These are phyloP conservation scores for Karalla daura DNA, from an alignment of 2,797 vertebrate species.

Conservation along the genomic window DNA sequence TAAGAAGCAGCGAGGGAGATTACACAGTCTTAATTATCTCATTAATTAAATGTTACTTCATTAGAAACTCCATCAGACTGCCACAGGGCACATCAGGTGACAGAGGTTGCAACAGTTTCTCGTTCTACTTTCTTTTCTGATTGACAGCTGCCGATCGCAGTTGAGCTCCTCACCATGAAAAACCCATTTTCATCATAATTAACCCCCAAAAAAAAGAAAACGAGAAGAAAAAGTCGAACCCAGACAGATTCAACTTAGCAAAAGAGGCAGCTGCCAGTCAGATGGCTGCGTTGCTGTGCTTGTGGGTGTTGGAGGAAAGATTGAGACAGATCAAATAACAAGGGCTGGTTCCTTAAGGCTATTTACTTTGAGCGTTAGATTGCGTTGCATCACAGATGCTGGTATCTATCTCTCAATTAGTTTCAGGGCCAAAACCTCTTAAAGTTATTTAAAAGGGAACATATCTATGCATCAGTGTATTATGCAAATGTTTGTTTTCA, in stretches of 20 bases:
- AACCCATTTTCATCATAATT: constrained; percentile 28
- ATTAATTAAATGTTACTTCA: constrained; percentile 50
- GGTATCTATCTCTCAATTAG: constrained; percentile 14
- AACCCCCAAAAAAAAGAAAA: neutral
- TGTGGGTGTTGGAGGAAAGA: constrained; percentile 7
- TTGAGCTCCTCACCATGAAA: constrained; percentile 29
- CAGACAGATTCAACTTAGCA: constrained; percentile 26
- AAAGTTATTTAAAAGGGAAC: constrained; percentile 21
- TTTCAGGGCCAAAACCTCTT: constrained; percentile 22
- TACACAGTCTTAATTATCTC: constrained; percentile 20
- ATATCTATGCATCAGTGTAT: constrained; percentile 19
- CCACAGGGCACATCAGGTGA: constrained; percentile 19
- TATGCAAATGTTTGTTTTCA: constrained; percentile 35
- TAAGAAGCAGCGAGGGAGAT: constrained; percentile 35
- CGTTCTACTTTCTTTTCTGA: constrained; percentile 15
- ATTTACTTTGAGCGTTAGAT: constrained; percentile 17
- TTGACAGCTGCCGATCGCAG: constrained; percentile 38
- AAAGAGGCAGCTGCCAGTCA: constrained; percentile 41
- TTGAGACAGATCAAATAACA: constrained; percentile 14
- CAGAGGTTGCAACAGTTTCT: constrained; percentile 3
- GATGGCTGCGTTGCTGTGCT: neutral
- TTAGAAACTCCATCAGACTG: constrained; percentile 32
- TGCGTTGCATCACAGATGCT: constrained; percentile 15
- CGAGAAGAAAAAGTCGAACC: neutral
- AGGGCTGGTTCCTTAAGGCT: constrained; percentile 1